Evolutionary conservation across 2,888 invertebrate genomes (phyloP), one percentile per base, ranked within the genome.

Genomic region (Oscheius myriophilus): DNA sequence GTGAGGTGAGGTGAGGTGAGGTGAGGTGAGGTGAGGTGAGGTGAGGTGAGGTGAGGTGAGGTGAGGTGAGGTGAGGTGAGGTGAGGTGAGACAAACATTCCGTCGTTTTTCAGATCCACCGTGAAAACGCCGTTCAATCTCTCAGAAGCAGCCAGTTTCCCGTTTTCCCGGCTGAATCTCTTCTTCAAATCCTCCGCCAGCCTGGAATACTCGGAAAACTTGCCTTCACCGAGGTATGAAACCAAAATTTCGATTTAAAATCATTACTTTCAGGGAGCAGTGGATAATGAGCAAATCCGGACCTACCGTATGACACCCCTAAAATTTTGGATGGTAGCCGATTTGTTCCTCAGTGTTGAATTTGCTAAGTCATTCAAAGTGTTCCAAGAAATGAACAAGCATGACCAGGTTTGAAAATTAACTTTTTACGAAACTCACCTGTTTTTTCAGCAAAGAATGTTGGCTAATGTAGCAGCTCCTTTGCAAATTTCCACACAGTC

Each of bases 261-360:
- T 9, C 4, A 9, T 33, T n/a, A n/a, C n/a, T 33, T 33, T 33
- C 33, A 33, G 33, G 9, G n/a, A n/a, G n/a, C n/a, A n/a, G n/a
- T 33, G 3, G 33, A 33, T 33, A 33, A 33, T 6, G 33, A 33
- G 9, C 33, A 33, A 33, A 33, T 33, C 33, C 4, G 18, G 51
- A 14, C 16, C 25, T 54, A 54, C 33, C 25, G 26, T 9, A 14
- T 2, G 26, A 72, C 72, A 39, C 75, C 72, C 1, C 67, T 78
- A 2, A 64, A 67, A 45, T 78, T 74, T 46, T 81, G 81, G 81
- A 81, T 79, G 79, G 70, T 78, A 16, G 68, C 70, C 18, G 81
- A 81, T 59, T 67, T 78, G 3, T 67, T 71, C 25, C 67, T 81
- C 6, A 58, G 72, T 43, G 71, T 72, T 4, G 81, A 81, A 52